Base-by-base conservation (phyloP, 2,888 invertebrate genomes). In the Drosophila meridionalis region DNA sequence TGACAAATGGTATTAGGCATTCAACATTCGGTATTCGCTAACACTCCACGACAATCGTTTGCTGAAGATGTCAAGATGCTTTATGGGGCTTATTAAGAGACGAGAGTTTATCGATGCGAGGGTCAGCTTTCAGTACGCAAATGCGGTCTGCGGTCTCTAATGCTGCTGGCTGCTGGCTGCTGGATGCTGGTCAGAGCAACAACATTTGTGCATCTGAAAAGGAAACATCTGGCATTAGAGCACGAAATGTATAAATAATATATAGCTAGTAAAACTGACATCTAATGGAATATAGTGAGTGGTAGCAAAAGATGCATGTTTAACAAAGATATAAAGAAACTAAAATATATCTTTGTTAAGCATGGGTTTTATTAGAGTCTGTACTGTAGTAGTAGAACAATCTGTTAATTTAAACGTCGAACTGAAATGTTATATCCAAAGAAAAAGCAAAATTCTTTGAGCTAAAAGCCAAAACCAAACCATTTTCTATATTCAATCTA, bases 1-100 rank as follows among this genome's bases (percentile, higher is more conserved):
- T 84, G 84, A 84, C 84, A 84, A 88, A 88, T 84, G 89, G 89
- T 73, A 84, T 88, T 84, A 88, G 84, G 89, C 80, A 74, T 78
- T 55, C 53, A 38, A 8, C 53, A 55, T 52, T 52, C 20, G 50
- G 36, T 32, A 38, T 36, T 79, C 62, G 65, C 72, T 34, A 59
- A 62, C 70, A 71, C 80, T 52, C 64, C 50, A 61, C 75, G 69
- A 56, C 63, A 75, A 68, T 48, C 79, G 64, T 69, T 68, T 72
- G 82, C 67, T 76, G 82, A 66, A 76, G 80, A 72, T 82, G 80
- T 80, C 82, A 80, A 78, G 80, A 80, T 80, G 82, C 80, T 80
- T 80, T 80, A 80, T 80, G 82, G 76, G 66, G 82, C 78, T 82
- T 82, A 80, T 79, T 78, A 75, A 69, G 65, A 60, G 67, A 69